Conservation (phyloP, 1,140 invertebrate genomes). For the Cherax quadricarinatus region DNA sequence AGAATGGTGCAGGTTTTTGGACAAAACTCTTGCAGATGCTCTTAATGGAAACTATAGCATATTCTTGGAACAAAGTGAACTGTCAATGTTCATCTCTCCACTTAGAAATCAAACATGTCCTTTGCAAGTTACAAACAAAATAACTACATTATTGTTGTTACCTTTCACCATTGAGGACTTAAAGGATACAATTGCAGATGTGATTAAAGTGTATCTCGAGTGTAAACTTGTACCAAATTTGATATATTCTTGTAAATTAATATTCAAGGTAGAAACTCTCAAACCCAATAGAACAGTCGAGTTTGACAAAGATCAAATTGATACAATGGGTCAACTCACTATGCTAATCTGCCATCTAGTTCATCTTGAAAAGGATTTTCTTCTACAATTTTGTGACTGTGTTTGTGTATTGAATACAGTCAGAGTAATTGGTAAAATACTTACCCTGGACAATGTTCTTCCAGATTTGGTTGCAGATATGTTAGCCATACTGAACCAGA, state of each 20-base stretch:
- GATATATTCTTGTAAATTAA: slow-evolving; percentile 75
- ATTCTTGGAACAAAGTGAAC: slow-evolving; percentile 61
- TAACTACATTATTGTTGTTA: slow-evolving; percentile 74
- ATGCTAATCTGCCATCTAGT: slow-evolving; percentile 85
- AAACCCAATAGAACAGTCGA: slow-evolving; percentile 64
- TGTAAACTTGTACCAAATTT: slow-evolving; percentile 76
- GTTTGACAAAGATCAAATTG: slow-evolving; percentile 79
- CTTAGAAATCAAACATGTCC: slow-evolving; percentile 75
- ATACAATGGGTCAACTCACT: slow-evolving; percentile 83
- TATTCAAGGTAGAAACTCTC: slow-evolving; percentile 71
- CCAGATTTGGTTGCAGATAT: slow-evolving; percentile 82
- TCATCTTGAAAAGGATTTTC: slow-evolving; percentile 83
- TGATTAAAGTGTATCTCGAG: slow-evolving; percentile 74
- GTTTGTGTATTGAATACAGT: slow-evolving; percentile 83
- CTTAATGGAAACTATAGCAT: slow-evolving; percentile 70
- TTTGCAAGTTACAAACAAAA: slow-evolving; percentile 74
- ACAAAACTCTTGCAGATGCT: slow-evolving; percentile 76
- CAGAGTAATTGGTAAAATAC: slow-evolving; percentile 77
- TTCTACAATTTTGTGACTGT: slow-evolving; percentile 87
- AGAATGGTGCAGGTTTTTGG: slow-evolving; percentile 87
- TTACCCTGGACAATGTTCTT: slow-evolving; percentile 81
- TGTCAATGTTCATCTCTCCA: slow-evolving; percentile 75
- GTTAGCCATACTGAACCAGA: slow-evolving; percentile 84
- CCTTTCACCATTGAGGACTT: slow-evolving; percentile 73
- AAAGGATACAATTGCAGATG: slow-evolving; percentile 61